Percentiles rank a stretch among this genome's conserved stretches.
phyloP scores from a whole-genome alignment of 53 echinoderm and acorn worm species.

The Hippasteria phrygiana region DNA sequence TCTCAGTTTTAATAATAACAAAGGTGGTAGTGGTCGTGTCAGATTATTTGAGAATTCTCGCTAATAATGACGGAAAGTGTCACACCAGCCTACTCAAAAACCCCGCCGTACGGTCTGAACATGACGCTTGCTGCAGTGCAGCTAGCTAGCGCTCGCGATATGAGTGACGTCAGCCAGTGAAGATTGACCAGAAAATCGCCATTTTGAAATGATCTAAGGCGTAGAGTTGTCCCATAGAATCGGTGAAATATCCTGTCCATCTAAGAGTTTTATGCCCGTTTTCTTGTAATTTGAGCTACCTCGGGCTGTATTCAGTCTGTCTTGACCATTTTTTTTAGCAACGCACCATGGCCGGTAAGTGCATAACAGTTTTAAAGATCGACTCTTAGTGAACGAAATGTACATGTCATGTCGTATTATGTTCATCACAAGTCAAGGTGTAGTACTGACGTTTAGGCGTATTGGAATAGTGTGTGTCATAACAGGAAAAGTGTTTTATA shows the following conservation, averaged over 20 bases:
- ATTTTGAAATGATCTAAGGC: constrained; percentile 91
- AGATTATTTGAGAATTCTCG: background rate
- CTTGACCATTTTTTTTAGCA: constrained; percentile 73
- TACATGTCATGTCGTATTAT: background rate
- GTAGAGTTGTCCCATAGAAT: constrained; percentile 49
- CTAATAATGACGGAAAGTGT: background rate
- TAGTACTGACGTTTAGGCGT: too few relatives aligned
- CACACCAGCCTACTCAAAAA: too few relatives aligned
- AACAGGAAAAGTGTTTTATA: too few relatives aligned
- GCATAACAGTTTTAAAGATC: background rate
- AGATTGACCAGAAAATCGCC: constrained; percentile 77
- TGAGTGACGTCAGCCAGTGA: constrained; percentile 81
- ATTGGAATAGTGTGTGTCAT: too few relatives aligned
- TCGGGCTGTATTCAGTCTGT: constrained; percentile 58
- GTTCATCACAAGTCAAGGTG: background rate
- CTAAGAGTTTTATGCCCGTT: constrained; percentile 57
- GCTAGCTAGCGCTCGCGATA: too few relatives aligned
- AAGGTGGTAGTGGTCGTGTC: too few relatives aligned
- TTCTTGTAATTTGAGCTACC: constrained; percentile 32
- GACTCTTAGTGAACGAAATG: background rate
- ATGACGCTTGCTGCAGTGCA: background rate
- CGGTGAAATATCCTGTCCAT: constrained; percentile 76
- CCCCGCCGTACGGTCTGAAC: too few relatives aligned
- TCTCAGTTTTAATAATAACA: too few relatives aligned
- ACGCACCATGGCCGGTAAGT: constrained; percentile 96